Conservation (phyloP, 2,888 invertebrate genomes). For the Notodonta ziczac region DNA sequence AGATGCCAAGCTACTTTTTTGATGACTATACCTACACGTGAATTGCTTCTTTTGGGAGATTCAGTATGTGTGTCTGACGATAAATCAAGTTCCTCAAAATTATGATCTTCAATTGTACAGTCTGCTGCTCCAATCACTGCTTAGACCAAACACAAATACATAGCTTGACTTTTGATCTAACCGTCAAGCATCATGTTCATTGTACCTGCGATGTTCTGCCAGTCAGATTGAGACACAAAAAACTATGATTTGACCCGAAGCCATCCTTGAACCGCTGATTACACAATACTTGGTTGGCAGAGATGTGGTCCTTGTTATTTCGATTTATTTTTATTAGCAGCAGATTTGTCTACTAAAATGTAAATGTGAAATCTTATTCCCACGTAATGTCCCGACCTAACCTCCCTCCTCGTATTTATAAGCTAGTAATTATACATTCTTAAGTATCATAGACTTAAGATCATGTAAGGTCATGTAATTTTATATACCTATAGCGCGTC, state of each 20-base stretch:
- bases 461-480: too few relatives aligned
- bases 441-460: too few relatives aligned
- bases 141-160: neutral
- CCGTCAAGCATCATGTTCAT: neutral
- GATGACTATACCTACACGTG: too few relatives aligned
- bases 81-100: too few relatives aligned
- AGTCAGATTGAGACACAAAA: conserved; percentile 3
- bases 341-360: neutral
- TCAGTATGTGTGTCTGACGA: too few relatives aligned
- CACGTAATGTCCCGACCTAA: neutral
- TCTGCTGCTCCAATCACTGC: neutral
- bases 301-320: neutral
- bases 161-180: neutral
- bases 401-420: too few relatives aligned
- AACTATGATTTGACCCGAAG: conserved; percentile 2
- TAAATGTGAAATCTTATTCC: too few relatives aligned
- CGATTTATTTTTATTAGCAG: neutral
- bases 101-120: neutral
- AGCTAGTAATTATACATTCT: too few relatives aligned
- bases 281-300: neutral
- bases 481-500: too few relatives aligned
- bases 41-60: too few relatives aligned
- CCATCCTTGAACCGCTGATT: conserved; percentile 1
- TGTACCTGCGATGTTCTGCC: neutral
- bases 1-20: too few relatives aligned